Evolutionary conservation across 2,888 invertebrate species (phyloP).

Genomic region (Lypha dubia): DNA sequence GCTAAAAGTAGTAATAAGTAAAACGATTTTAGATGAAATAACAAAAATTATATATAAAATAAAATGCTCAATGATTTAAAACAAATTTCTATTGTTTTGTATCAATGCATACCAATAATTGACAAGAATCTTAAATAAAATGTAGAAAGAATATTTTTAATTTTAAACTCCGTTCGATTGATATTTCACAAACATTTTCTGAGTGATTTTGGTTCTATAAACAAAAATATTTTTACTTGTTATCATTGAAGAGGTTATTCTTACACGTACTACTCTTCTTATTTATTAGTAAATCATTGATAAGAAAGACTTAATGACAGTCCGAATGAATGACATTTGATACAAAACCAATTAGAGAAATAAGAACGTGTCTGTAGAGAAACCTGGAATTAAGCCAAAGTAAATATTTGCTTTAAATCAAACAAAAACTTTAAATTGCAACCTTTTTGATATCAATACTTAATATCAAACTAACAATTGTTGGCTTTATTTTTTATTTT

Average conservation of each 20-base stretch:
- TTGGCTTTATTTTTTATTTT: constrained; percentile 9
- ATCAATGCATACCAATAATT: too few species aligned
- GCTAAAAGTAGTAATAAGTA: too few species aligned
- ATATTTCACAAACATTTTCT: too few species aligned
- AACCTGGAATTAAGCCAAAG: constrained; percentile 60
- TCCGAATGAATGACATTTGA: constrained; percentile 28
- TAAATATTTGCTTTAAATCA: constrained; percentile 2
- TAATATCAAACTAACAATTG: constrained; percentile 13
- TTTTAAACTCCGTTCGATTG: too few species aligned
- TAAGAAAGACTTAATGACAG: constrained; percentile 45
- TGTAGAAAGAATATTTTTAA: too few species aligned
- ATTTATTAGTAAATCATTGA: constrained; percentile 12
- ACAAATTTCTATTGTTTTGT: too few species aligned
- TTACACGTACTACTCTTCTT: constrained; percentile 4
- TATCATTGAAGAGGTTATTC: constrained; percentile 7
- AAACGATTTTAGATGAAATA: too few species aligned
- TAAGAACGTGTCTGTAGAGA: constrained; percentile 42
- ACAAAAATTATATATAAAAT: too few species aligned
- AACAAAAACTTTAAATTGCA: constrained; percentile 20
- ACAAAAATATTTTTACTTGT: background rate
- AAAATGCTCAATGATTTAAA: too few species aligned
- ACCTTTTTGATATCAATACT: background rate
- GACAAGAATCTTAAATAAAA: too few species aligned
- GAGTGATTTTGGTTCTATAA: background rate
- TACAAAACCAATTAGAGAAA: constrained; percentile 29